Base-by-base conservation (phyloP, 2,113 vertebrate species). In the Menidia beryllina region DNA sequence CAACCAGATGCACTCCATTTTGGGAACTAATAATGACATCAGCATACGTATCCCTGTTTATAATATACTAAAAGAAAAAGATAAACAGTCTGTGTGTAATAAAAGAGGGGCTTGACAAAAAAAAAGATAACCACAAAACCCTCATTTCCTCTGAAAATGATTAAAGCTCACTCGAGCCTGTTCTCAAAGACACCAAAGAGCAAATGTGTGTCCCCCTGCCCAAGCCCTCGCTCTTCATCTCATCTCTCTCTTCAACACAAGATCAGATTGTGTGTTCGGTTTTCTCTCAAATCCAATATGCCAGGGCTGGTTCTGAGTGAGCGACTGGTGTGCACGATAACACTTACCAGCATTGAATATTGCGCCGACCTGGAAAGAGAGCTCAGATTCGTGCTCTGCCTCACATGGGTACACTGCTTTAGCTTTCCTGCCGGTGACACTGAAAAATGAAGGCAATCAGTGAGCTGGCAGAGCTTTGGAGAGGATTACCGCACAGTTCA, bases 331-430 rank as follows among this genome's bases (percentile, higher is more conserved):
- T 82, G 73, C 70, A 72, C 59, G 91, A 90, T 87, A 88, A 91
- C 86, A 95, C 98, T 97, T 94, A 99, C 98, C 98, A 74, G 95
- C 94, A 82, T 95, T 95, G 95, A 99, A 99, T 93, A 98, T 95
- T 61, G 95, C 97, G 78, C 97, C 98, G 81, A 94, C 95, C 90
- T 96, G 94, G 93, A 99, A 98, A 70, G 98, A 99, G 86, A 99
- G 88, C 89, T 98, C 98, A 0, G 97, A 97, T 88, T 95, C 96
- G 77, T 99, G 97, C 72, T 98, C 98, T 55, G 97, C 98, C 86
- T 97, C 96, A 56, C 98, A 99, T 0, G 96, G 95, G 88, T 96
- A 99, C 85, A 98, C 96, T 0, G 98, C 98, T 79, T 93, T 96
- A 81, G 98, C 97, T 92, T 96, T 98, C 89, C 93, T 94, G 79